These are phyloP conservation scores for Phrixothrix hirtus DNA, from an alignment of 2,888 invertebrate species.

Conservation along the genomic window DNA sequence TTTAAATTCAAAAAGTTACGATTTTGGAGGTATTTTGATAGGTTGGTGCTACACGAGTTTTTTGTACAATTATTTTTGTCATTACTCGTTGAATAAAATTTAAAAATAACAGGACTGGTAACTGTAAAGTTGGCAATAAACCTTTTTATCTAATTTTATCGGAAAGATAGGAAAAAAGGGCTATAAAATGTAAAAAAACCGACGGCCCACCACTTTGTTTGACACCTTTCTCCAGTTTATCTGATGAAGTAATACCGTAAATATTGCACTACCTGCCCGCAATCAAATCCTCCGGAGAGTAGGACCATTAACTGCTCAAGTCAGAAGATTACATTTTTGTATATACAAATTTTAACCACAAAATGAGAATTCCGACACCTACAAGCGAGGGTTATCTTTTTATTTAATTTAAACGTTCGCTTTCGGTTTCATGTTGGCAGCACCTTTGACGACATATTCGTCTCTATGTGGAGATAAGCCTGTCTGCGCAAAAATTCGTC, in stretches of 20 bases:
- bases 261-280: slow-evolving; percentile 16
- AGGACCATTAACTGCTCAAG: slow-evolving; percentile 15
- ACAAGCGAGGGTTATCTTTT: slow-evolving; percentile 5
- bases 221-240: slow-evolving; percentile 23
- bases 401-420: slow-evolving; percentile 8
- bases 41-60: no score
- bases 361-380: slow-evolving; percentile 9
- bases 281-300: slow-evolving; percentile 12
- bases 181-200: slow-evolving; percentile 24
- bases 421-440: slow-evolving; percentile 12
- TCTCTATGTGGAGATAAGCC: slow-evolving; percentile 7
- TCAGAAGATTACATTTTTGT: slow-evolving; percentile 14
- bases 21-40: no score
- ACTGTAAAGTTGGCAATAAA: slow-evolving; percentile 3
- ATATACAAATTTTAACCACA: slow-evolving; percentile 6
- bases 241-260: slow-evolving; percentile 21
- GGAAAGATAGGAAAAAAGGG: slow-evolving; percentile 16
- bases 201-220: slow-evolving; percentile 20
- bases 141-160: slow-evolving; percentile 10
- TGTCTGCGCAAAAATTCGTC: slow-evolving; percentile 12
- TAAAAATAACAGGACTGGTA: no score
- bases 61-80: no score
- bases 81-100: no score
- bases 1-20: slow-evolving; percentile 6
- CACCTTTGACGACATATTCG: background rate